Evolutionary conservation across 2,888 invertebrate genomes (phyloP).

Genomic region (Diploptera punctata): DNA sequence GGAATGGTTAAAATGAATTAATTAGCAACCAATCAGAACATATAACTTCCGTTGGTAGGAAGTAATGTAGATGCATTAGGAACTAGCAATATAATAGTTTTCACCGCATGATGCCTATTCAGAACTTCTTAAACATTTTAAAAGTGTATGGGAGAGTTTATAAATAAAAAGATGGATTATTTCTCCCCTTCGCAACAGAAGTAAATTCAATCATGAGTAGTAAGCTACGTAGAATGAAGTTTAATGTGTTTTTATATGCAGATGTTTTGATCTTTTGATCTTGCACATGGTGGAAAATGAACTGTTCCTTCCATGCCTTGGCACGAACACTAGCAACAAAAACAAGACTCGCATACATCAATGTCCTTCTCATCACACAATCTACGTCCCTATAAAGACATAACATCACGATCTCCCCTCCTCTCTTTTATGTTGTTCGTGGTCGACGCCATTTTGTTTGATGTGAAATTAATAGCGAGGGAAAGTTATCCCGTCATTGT

Average conservation of each 20-base stretch:
- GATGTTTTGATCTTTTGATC: background rate
- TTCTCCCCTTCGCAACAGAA: background rate
- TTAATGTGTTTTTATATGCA: background rate
- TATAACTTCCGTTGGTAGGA: too few species aligned
- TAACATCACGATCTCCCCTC: slow-evolving; percentile 18
- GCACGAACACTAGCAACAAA: background rate
- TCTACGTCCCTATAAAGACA: slow-evolving; percentile 30
- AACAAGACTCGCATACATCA: slow-evolving; percentile 27
- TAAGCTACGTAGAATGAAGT: slow-evolving; percentile 7
- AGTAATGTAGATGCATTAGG: too few species aligned
- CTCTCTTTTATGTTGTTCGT: slow-evolving; percentile 33
- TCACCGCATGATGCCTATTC: too few species aligned
- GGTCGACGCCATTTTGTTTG: slow-evolving; percentile 41
- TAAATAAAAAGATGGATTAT: background rate
- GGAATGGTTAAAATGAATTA: too few species aligned
- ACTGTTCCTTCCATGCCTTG: background rate
- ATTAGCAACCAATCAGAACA: too few species aligned
- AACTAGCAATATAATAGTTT: too few species aligned
- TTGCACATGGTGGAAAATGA: background rate
- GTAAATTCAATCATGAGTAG: background rate
- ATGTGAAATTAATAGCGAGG: slow-evolving; percentile 39
- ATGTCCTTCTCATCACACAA: slow-evolving; percentile 24
- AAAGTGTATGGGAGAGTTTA: too few species aligned
- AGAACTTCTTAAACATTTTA: too few species aligned
- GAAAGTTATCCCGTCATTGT: slow-evolving; percentile 31